Conservation (phyloP, 2,888 invertebrate species). For the Argynnis bischoffii region DNA sequence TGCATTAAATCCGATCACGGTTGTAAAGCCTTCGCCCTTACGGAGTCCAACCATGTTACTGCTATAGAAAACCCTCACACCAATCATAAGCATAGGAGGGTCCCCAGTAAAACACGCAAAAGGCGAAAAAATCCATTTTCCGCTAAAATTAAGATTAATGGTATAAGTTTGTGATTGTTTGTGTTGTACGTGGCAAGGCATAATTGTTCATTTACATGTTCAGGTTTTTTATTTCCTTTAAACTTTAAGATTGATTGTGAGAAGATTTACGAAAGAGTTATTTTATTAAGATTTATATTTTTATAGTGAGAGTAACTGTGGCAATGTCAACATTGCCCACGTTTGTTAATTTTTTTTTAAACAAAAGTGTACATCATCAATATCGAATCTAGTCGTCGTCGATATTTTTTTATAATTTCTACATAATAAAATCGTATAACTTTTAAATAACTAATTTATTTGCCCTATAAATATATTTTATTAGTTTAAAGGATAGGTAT, state of each 20-base stretch:
- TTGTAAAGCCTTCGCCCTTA: constrained; percentile 62
- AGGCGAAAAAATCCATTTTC: constrained; percentile 15
- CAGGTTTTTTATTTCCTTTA: neutral
- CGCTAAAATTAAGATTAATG: constrained; percentile 6
- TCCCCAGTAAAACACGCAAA: constrained; percentile 7
- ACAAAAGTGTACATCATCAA: neutral
- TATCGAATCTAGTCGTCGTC: neutral
- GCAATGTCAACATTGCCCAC: neutral
- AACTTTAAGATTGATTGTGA: no score
- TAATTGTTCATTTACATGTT: neutral
- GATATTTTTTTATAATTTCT: neutral
- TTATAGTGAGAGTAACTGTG: no score
- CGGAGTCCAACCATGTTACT: constrained; percentile 50
- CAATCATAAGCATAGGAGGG: constrained; percentile 45
- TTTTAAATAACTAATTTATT: neutral
- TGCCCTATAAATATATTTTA: no score
- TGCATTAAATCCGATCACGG: constrained; percentile 72
- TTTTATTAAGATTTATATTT: no score
- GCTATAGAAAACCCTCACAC: constrained; percentile 55
- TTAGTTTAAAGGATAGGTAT: constrained; percentile 1
- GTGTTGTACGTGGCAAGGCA: neutral
- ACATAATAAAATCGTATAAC: constrained; percentile 3
- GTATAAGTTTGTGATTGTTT: constrained; percentile 8
- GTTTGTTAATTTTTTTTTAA: neutral
- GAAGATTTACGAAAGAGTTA: no score